A percentile compares a stretch with the other conserved stretches of the same genome.
Evolutionary conservation across 2,888 invertebrate species (phyloP).

Genomic region (Aricia artaxerxes): DNA sequence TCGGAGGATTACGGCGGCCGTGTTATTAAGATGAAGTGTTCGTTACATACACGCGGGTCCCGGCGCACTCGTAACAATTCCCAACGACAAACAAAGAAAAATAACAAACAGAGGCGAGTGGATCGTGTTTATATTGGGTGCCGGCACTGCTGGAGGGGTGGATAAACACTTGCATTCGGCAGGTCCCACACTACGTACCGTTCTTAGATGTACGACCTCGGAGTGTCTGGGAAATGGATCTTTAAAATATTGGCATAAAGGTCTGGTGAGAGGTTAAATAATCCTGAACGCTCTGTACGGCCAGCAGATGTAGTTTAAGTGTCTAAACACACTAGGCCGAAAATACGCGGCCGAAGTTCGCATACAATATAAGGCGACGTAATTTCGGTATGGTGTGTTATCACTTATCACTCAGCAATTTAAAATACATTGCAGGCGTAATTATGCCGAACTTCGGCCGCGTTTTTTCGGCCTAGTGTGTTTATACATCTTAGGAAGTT

Average conservation of each 20-base stretch:
- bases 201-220: background rate
- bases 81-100: constrained; percentile 56
- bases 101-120: constrained; percentile 57
- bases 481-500: background rate
- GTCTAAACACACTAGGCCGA: too few relatives aligned
- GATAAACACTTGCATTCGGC: constrained; percentile 2
- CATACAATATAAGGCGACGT: too few relatives aligned
- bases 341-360: too few relatives aligned
- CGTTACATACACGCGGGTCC: background rate
- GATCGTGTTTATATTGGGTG: constrained; percentile 35
- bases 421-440: too few relatives aligned
- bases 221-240: background rate
- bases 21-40: constrained; percentile 21
- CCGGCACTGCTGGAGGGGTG: background rate
- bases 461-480: too few relatives aligned
- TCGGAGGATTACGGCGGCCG: background rate
- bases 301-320: background rate
- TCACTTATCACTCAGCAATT: too few relatives aligned
- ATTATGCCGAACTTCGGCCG: too few relatives aligned
- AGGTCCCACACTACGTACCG: background rate
- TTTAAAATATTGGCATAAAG: background rate
- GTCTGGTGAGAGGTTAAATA: background rate
- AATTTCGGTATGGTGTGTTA: too few relatives aligned
- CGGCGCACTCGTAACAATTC: constrained; percentile 33
- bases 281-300: background rate